Evolutionary conservation across 2,113 vertebrate genomes (phyloP).

Genomic region (Catagonus wagneri): DNA sequence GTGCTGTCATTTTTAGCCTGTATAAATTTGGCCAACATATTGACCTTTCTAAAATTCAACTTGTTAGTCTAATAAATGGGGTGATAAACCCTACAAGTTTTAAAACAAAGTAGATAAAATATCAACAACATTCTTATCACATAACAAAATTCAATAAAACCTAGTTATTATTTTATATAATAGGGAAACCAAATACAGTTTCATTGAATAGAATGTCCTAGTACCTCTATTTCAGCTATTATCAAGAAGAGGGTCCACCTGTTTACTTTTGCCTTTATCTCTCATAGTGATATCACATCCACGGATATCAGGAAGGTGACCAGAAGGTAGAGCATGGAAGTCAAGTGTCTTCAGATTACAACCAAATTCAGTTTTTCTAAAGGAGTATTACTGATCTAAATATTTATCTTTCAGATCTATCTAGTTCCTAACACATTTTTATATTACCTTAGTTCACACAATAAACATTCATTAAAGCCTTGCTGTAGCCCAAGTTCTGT

Average conservation of each 20-base stretch:
- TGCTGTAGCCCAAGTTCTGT: neutral
- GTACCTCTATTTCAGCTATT: neutral
- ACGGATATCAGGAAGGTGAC: neutral
- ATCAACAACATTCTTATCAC: neutral
- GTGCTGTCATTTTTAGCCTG: neutral
- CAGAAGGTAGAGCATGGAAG: neutral
- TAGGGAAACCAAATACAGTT: neutral
- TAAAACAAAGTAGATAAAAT: neutral
- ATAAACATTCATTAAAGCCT: neutral
- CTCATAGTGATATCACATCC: neutral
- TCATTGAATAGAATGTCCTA: neutral
- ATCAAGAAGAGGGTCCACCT: neutral
- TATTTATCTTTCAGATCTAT: neutral
- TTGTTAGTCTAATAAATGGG: neutral
- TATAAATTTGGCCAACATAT: neutral
- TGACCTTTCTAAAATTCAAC: neutral
- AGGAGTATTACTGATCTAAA: slow-evolving; percentile 32
- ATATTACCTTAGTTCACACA: neutral
- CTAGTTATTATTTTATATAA: neutral
- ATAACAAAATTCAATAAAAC: neutral
- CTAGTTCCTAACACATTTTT: neutral
- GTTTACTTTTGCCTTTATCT: neutral
- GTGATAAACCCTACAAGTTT: neutral
- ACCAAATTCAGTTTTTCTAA: neutral
- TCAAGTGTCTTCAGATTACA: neutral